Evolutionary conservation across 2,113 vertebrate genomes (phyloP).

Genomic region (Myrmecophaga tridactyla): DNA sequence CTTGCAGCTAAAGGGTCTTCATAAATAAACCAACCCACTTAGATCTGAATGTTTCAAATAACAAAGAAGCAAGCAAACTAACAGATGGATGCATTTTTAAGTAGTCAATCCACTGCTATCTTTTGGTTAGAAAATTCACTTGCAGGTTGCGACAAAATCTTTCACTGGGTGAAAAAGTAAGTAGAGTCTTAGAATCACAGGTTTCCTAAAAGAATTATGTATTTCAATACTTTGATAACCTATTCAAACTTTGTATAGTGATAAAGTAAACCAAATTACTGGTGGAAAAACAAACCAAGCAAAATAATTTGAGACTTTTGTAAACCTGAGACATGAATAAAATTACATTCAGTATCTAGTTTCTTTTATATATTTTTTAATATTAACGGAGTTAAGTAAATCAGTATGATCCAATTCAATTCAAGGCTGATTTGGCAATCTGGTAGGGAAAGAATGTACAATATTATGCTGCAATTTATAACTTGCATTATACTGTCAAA

Average conservation of each 20-base stretch:
- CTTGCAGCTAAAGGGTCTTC: constrained; percentile 82
- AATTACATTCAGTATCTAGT: constrained; percentile 75
- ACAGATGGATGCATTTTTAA: constrained; percentile 87
- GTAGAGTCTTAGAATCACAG: constrained; percentile 77
- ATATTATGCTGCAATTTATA: constrained; percentile 80
- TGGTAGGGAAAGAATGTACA: constrained; percentile 69
- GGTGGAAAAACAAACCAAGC: constrained; percentile 78
- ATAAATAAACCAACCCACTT: constrained; percentile 85
- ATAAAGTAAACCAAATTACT: constrained; percentile 73
- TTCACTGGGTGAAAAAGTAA: constrained; percentile 73
- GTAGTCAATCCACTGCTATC: constrained; percentile 79
- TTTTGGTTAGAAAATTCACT: constrained; percentile 80
- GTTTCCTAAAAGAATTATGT: constrained; percentile 60
- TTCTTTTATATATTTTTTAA: constrained; percentile 75
- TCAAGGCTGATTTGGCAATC: constrained; percentile 76
- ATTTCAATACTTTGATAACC: constrained; percentile 71
- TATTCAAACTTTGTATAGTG: constrained; percentile 61
- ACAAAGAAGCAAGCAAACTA: constrained; percentile 77
- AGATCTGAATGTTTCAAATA: constrained; percentile 81
- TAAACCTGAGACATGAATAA: constrained; percentile 78
- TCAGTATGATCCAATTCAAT: constrained; percentile 78
- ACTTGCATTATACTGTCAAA: constrained; percentile 82
- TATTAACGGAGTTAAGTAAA: constrained; percentile 82
- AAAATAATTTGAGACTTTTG: constrained; percentile 81
- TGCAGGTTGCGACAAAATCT: constrained; percentile 73